These are phyloP conservation scores for Erethizon dorsatum DNA, from an alignment of 2,797 vertebrate genomes.

Conservation along the genomic window DNA sequence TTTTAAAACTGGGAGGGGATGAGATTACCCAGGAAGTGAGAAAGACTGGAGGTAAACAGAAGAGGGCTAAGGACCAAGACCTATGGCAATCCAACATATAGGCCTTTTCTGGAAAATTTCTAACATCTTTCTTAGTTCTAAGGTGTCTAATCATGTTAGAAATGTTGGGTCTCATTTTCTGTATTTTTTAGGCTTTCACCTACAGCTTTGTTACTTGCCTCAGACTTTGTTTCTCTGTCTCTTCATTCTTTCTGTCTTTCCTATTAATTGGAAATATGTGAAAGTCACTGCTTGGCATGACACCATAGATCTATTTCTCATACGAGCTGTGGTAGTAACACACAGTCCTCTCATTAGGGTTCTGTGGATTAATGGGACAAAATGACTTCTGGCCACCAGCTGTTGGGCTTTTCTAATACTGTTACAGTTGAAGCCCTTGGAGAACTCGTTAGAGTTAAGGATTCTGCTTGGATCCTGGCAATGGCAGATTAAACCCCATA, in stretches of 20 bases:
- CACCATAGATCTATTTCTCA: not conserved
- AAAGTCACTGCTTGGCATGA: not conserved
- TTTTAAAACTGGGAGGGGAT: not conserved
- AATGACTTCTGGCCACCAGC: not conserved
- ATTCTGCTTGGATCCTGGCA: not conserved
- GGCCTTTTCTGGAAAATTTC: not conserved
- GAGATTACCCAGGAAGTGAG: not conserved
- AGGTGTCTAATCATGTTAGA: not conserved
- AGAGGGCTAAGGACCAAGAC: not conserved
- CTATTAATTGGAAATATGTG: not conserved
- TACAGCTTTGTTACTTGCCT: not conserved
- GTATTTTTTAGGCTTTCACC: not conserved
- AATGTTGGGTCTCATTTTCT: not conserved
- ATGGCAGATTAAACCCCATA: not conserved
- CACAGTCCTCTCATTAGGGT: not conserved
- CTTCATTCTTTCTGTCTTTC: not conserved
- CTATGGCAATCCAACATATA: not conserved
- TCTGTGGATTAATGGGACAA: not conserved
- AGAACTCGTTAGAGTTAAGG: not conserved
- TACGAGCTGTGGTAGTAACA: accelerated
- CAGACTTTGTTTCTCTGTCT: not conserved
- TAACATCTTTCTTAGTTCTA: not conserved
- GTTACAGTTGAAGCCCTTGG: not conserved
- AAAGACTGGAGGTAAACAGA: not conserved
- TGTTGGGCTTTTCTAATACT: not conserved